Conservation (phyloP, 2,113 vertebrate genomes). For the Rhinichthys klamathensis region DNA sequence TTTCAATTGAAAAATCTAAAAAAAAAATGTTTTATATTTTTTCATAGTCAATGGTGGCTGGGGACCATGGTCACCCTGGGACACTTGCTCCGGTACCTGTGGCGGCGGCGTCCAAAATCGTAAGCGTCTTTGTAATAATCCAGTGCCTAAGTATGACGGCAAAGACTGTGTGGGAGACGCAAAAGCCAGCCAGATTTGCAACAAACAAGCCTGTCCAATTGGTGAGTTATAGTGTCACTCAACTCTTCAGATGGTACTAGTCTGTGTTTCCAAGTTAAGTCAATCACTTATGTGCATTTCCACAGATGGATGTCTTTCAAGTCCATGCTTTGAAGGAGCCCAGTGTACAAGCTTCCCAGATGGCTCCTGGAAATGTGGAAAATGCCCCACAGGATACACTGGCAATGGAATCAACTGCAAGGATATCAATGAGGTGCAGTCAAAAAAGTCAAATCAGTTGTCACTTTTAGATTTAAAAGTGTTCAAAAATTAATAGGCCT, state of each 20-base stretch:
- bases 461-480: no score
- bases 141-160: conserved; percentile 86
- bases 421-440: conserved; percentile 91
- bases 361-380: conserved; percentile 95
- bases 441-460: no score
- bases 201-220: conserved; percentile 77
- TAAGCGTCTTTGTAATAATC: conserved; percentile 92
- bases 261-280: background rate
- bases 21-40: background rate
- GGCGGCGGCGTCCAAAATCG: conserved; percentile 89
- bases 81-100: conserved; percentile 88
- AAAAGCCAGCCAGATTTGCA: conserved; percentile 85
- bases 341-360: conserved; percentile 91
- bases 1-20: background rate
- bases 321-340: conserved; percentile 91
- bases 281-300: conserved; percentile 43
- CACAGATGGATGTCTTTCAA: conserved; percentile 95
- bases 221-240: conserved; percentile 63
- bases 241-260: background rate
- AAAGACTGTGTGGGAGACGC: conserved; percentile 90
- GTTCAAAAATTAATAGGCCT: no score
- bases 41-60: conserved; percentile 91
- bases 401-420: conserved; percentile 91
- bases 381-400: conserved; percentile 88
- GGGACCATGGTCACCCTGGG: conserved; percentile 98